Base-by-base conservation (phyloP, 2,113 vertebrate genomes). In the Hypomesus transpacificus region DNA sequence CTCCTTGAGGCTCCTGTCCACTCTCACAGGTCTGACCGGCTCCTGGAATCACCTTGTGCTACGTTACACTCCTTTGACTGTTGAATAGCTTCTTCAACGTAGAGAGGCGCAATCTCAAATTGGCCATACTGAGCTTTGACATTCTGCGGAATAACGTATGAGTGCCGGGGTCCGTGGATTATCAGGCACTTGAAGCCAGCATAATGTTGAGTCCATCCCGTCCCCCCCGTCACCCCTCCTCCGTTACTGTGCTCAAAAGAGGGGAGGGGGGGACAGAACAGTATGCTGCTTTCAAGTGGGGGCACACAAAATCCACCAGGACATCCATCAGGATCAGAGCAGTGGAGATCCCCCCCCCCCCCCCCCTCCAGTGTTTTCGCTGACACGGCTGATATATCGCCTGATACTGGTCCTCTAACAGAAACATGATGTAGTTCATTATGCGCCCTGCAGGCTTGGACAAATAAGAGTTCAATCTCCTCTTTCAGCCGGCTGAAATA, bases 401-500 rank as follows among this genome's bases (percentile, higher is more conserved):
- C 81, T 75, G 77, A 84, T 71, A 80, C 76, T 64, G 69, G 11
- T 54, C 64, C 65, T 60, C 66, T 63, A 78, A 81, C 79, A 81
- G 77, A 74, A 84, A 80, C 74, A 75, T 75, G 77, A 75, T 75
- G 77, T 67, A 50, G 73, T 69, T 83, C 79, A 75, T 75, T 83
- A 73, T 77, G 76, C 64, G 70, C 81, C 80, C 80, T 63, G 62
- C 69, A 76, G 77, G 77, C 75, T 59, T 70, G 68, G 67, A 75
- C 80, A 83, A 85, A 85, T 78, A 85, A 71, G 71, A 73, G 76
- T 80, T 80, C 75, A 82, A 39, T 74, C 74, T 78, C 77, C 73
- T 13, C 79, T 66, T 84, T 87, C 82, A 80, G 72, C 31, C 46
- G 58, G 52, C 72, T 82, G 85, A 83, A 88, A 89, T 61, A 79